These are phyloP conservation scores for Chesias legatella DNA, from an alignment of 2,888 invertebrate genomes.

Conservation along the genomic window DNA sequence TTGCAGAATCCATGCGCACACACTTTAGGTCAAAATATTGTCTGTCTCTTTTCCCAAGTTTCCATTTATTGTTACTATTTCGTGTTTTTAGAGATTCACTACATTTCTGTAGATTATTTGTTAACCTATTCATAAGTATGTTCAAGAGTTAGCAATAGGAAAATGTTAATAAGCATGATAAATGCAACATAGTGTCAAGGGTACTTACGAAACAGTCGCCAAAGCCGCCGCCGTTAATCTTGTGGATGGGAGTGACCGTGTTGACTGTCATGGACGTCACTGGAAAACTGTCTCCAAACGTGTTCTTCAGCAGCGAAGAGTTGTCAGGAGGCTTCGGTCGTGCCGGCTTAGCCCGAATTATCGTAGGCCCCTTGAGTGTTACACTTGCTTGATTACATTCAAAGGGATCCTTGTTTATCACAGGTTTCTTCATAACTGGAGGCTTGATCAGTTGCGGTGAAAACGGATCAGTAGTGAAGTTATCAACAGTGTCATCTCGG, in stretches of 20 bases:
- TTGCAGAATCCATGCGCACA: too few species aligned
- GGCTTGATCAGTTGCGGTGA: conserved; percentile 67
- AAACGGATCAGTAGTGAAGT: conserved; percentile 80
- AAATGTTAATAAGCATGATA: neutral
- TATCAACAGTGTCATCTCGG: conserved; percentile 71
- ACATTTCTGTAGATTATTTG: too few species aligned
- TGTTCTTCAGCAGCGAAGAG: conserved; percentile 61
- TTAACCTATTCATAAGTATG: too few species aligned
- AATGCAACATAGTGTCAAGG: conserved; percentile 13
- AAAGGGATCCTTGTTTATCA: conserved; percentile 82
- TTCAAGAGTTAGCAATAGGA: neutral
- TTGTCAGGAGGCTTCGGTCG: conserved; percentile 79
- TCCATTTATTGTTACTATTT: too few species aligned
- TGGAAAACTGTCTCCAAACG: conserved; percentile 54
- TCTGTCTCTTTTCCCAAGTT: too few species aligned
- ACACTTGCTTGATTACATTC: conserved; percentile 75
- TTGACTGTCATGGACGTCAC: conserved; percentile 64
- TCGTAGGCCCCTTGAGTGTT: conserved; percentile 84
- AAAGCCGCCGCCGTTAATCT: conserved; percentile 57
- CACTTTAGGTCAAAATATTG: too few species aligned
- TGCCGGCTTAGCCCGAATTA: conserved; percentile 84
- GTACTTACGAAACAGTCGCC: conserved; percentile 65
- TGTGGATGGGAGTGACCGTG: conserved; percentile 67
- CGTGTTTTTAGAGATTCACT: too few species aligned
- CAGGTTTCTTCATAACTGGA: conserved; percentile 70